Evolutionary conservation across 1,140 invertebrate genomes (phyloP).

Genomic region (Orius insidiosus): DNA sequence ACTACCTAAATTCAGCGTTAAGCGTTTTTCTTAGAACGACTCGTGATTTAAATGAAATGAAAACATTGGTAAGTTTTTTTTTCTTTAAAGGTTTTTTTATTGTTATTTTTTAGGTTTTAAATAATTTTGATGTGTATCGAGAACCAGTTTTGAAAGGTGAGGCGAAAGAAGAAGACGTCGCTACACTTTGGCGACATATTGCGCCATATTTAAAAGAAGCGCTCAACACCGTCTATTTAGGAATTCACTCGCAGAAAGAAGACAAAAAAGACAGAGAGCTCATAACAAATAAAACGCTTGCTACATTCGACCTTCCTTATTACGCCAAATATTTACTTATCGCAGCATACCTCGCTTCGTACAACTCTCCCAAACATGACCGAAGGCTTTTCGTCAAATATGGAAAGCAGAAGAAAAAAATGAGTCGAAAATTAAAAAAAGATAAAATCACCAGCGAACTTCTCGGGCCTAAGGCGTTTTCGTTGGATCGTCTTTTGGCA

Average conservation of each 20-base stretch:
- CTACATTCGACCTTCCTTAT: conserved; percentile 63
- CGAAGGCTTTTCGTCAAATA: conserved; percentile 65
- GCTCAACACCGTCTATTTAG: conserved; percentile 57
- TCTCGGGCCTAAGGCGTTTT: conserved; percentile 59
- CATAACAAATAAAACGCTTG: conserved; percentile 30
- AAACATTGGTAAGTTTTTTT: conserved; percentile 41
- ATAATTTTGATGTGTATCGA: conserved; percentile 19
- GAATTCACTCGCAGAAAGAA: conserved; percentile 29
- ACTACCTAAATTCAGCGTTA: conserved; percentile 62
- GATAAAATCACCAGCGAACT: conserved; percentile 27
- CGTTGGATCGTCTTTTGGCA: conserved; percentile 64
- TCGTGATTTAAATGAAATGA: conserved; percentile 59
- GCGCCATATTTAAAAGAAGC: conserved; percentile 52
- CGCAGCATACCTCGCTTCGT: conserved; percentile 76
- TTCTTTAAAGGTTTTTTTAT: conserved; percentile 11
- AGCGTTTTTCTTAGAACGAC: conserved; percentile 65
- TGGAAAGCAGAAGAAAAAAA: conserved; percentile 29
- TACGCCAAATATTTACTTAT: conserved; percentile 79
- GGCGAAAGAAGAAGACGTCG: conserved; percentile 38
- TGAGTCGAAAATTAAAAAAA: conserved; percentile 32
- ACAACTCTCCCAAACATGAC: conserved; percentile 73
- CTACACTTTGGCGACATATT: conserved; percentile 59
- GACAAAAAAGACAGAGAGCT: conserved; percentile 5
- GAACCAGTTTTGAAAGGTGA: conserved; percentile 25
- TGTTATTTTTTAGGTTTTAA: conserved; percentile 18